Percentiles rank a stretch among this genome's conserved stretches.
Evolutionary conservation across 1,140 invertebrate species (phyloP).

Genomic region (Zelostemma sp.): DNA sequence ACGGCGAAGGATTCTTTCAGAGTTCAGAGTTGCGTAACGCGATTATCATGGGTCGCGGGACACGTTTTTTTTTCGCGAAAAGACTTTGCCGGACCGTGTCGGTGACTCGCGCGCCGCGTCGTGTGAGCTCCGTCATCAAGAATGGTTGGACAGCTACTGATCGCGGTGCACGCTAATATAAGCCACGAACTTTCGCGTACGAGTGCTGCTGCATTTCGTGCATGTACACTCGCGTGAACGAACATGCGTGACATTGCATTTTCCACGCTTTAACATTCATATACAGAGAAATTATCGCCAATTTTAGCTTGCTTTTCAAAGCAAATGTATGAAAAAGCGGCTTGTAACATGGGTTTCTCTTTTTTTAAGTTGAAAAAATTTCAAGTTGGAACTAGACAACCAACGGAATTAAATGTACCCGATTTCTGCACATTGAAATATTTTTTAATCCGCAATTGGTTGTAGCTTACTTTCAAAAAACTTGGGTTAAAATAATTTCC

Average conservation of each 20-base stretch:
- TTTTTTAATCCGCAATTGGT: no score
- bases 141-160: conserved; percentile 53
- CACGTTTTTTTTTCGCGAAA: conserved; percentile 24
- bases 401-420: no score
- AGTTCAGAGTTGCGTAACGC: neutral
- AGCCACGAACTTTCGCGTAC: conserved; percentile 49
- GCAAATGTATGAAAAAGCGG: neutral
- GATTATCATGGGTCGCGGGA: conserved; percentile 1
- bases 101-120: conserved; percentile 28
- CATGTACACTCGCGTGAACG: conserved; percentile 9
- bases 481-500: no score
- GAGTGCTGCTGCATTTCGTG: conserved; percentile 17
- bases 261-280: neutral
- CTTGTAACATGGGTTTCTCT: no score
- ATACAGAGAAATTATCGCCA: neutral
- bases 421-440: no score
- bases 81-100: conserved; percentile 24
- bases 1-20: neutral
- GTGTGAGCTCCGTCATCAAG: conserved; percentile 48
- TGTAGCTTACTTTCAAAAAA: no score
- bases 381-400: no score
- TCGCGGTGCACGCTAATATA: conserved; percentile 53
- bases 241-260: neutral
- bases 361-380: no score
- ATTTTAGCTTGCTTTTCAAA: neutral